Evolutionary conservation across 1,140 invertebrate genomes (phyloP).

Genomic region (Nautilus pompilius): DNA sequence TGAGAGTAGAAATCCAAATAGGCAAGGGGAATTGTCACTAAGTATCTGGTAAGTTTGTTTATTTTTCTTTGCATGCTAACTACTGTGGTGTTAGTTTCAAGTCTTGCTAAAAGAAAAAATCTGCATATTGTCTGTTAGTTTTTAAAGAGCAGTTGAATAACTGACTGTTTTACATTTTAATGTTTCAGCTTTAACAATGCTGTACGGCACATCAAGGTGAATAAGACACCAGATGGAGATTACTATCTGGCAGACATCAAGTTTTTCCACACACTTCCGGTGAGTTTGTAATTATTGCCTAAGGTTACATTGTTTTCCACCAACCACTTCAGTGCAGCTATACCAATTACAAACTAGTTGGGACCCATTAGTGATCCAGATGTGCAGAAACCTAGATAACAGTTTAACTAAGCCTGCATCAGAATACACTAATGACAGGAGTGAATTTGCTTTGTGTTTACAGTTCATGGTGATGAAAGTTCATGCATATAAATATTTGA

Average conservation of each 20-base stretch:
- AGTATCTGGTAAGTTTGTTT: conserved; percentile 76
- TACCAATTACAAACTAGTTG: too few relatives aligned
- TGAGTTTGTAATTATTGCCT: conserved; percentile 37
- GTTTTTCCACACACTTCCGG: conserved; percentile 74
- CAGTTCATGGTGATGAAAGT: too few relatives aligned
- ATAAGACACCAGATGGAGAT: conserved; percentile 58
- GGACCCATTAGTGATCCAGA: too few relatives aligned
- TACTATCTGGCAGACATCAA: conserved; percentile 85
- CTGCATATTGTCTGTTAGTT: too few relatives aligned
- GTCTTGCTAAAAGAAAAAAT: background rate
- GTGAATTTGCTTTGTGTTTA: too few relatives aligned
- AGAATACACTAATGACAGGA: too few relatives aligned
- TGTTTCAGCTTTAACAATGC: conserved; percentile 71
- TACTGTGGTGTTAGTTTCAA: conserved; percentile 1
- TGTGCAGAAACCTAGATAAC: too few relatives aligned
- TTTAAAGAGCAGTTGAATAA: too few relatives aligned
- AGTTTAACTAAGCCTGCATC: too few relatives aligned
- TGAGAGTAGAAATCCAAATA: conserved; percentile 64
- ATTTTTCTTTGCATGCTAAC: conserved; percentile 19
- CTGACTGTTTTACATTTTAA: background rate
- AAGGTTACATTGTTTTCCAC: too few relatives aligned
- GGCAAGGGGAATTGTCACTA: conserved; percentile 67
- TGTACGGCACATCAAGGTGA: conserved; percentile 89
- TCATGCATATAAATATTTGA: too few relatives aligned
- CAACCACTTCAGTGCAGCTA: too few relatives aligned